Evolutionary conservation across 2,888 invertebrate species (phyloP).

Genomic region (Sinelater perroti): DNA sequence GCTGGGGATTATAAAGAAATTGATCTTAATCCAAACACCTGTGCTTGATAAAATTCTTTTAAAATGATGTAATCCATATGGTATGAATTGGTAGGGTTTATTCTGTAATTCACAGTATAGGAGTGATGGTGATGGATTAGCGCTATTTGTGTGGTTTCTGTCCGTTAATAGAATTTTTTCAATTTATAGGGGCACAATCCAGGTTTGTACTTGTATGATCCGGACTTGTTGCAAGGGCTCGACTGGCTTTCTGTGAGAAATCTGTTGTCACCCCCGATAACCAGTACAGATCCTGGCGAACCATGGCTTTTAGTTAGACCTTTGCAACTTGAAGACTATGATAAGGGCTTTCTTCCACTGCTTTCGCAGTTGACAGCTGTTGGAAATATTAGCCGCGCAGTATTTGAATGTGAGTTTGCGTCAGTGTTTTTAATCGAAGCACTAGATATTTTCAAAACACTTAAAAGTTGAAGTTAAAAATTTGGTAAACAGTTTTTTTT

Average conservation of each 20-base stretch:
- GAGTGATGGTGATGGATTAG: too few species aligned
- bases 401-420: constrained; percentile 86
- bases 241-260: constrained; percentile 72
- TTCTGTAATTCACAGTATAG: too few species aligned
- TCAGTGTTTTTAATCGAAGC: too few species aligned
- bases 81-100: too few species aligned
- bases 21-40: too few species aligned
- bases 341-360: constrained; percentile 83
- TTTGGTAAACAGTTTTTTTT: too few species aligned
- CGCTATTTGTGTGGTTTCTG: too few species aligned
- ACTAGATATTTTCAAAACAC: too few species aligned
- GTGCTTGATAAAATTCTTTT: too few species aligned
- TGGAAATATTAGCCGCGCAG: constrained; percentile 78
- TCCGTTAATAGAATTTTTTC: neutral
- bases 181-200: constrained; percentile 14
- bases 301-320: constrained; percentile 81
- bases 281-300: constrained; percentile 76
- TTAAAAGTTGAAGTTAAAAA: too few species aligned
- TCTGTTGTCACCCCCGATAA: constrained; percentile 74
- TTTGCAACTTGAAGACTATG: constrained; percentile 80
- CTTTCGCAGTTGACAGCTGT: constrained; percentile 86
- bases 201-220: constrained; percentile 67
- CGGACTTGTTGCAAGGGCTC: constrained; percentile 70
- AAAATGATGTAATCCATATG: too few species aligned
- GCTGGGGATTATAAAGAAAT: too few species aligned